Base-by-base conservation (phyloP, 2,113 vertebrate genomes). In the Sander vitreus region DNA sequence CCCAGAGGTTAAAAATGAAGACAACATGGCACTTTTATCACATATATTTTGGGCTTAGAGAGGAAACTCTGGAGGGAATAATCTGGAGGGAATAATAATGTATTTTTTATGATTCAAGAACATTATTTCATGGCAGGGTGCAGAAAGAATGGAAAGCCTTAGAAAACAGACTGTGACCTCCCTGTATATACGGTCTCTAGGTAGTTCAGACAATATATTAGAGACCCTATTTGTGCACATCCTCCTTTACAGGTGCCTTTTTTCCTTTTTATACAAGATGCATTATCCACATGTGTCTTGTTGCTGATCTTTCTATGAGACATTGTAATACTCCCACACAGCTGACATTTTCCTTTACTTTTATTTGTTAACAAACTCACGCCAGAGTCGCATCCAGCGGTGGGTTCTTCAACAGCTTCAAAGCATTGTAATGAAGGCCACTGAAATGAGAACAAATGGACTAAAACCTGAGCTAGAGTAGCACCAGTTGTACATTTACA, bases 21-120 rank as follows among this genome's bases (percentile, higher is more conserved):
- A 73, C 9, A 36, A 19, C 51, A 48, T 43, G 43, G 21, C 68
- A 65, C 36, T 72, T 86, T 74, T 82, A 82, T 86, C 58, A 63
- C 21, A 30, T 70, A 64, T 71, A 54, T 62, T 89, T 85, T 65
- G 33, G 30, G 14, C 51, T 82, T 76, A 54, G 48, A 47, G 36
- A 66, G 33, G 43, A 54, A 77, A 53, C 10, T 74, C 69, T 62
- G 13, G 51, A 59, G 66, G 73, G 25, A 54, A 57, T 55, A 68
- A 43, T 74, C 69, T 68, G 12, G 55, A 59, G 65, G 73, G 25
- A 54, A 57, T 57, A 69, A 43, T 74, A 23, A 51, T 57, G 47
- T 27, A 7, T 59, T 59, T 64, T 18, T 69, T 10, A 43, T 62
- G 54, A 77, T 63, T 85, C 3, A 69, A 69, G 51, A 39, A 12